These are phyloP conservation scores for Brachionus calyciflorus DNA, from an alignment of 1,140 invertebrate species.

Conservation along the genomic window DNA sequence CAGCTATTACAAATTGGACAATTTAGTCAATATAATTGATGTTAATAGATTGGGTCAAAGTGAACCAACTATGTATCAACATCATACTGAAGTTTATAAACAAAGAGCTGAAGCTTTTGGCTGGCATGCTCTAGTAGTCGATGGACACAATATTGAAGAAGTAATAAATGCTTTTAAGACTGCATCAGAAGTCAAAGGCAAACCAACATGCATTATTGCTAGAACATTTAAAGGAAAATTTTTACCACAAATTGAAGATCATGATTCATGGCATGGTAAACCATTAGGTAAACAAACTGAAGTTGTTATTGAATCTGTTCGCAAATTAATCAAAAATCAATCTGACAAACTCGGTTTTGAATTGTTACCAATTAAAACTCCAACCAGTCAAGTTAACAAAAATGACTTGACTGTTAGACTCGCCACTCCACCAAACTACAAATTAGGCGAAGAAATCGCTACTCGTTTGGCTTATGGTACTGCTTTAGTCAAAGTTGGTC, in stretches of 20 bases:
- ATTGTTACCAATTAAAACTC: conserved; percentile 67
- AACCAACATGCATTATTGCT: conserved; percentile 86
- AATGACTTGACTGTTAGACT: conserved; percentile 70
- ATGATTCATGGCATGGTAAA: conserved; percentile 96
- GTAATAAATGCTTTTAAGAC: conserved; percentile 77
- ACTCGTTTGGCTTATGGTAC: conserved; percentile 91
- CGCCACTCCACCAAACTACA: conserved; percentile 79
- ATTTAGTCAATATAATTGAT: conserved; percentile 93
- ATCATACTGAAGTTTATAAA: conserved; percentile 84
- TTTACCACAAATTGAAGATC: conserved; percentile 77
- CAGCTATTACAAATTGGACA: conserved; percentile 89
- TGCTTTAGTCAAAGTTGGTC: conserved; percentile 80
- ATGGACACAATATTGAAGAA: conserved; percentile 91
- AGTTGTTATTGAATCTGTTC: conserved; percentile 61
- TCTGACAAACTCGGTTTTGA: conserved; percentile 50
- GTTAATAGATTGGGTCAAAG: conserved; percentile 95
- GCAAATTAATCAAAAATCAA: conserved; percentile 35
- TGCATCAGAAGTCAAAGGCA: conserved; percentile 68
- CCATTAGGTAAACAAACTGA: conserved; percentile 78
- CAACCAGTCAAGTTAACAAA: conserved; percentile 69
- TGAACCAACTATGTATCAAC: conserved; percentile 84
- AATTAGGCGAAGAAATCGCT: conserved; percentile 70
- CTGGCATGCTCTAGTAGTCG: conserved; percentile 81
- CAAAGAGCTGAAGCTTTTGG: conserved; percentile 86
- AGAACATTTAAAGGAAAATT: conserved; percentile 93